Percentiles rank a stretch among this genome's conserved stretches.
These are phyloP conservation scores for Odontesthes bonariensis DNA, from an alignment of 2,113 vertebrate species.

Conservation along the genomic window DNA sequence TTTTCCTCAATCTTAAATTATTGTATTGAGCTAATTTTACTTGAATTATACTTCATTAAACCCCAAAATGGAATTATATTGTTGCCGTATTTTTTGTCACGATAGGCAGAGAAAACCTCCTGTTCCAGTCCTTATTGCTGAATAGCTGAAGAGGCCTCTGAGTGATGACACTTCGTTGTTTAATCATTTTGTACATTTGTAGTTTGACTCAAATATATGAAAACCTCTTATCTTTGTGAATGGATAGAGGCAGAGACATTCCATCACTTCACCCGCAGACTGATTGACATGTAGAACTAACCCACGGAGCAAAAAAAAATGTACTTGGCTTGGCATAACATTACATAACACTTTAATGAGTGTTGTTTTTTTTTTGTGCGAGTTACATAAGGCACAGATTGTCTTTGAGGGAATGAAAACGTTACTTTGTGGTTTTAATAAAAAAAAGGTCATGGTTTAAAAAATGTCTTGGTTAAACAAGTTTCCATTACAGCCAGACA, in stretches of 20 bases:
- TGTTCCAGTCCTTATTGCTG: too few species aligned
- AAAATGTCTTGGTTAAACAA: constrained; percentile 40
- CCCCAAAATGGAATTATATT: too few species aligned
- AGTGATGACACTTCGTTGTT: too few species aligned
- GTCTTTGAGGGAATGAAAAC: constrained; percentile 54
- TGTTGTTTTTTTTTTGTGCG: background rate
- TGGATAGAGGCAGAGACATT: constrained; percentile 14
- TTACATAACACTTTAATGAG: constrained; percentile 61
- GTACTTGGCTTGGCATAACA: constrained; percentile 46
- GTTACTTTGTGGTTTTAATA: constrained; percentile 61
- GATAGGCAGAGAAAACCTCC: too few species aligned
- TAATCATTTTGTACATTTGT: background rate
- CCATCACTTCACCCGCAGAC: constrained; percentile 27
- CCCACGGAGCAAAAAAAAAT: constrained; percentile 28
- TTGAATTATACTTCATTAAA: too few species aligned
- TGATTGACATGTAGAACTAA: constrained; percentile 14
- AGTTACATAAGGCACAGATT: constrained; percentile 59
- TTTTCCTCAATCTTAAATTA: too few species aligned
- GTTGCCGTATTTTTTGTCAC: too few species aligned
- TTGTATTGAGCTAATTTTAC: too few species aligned
- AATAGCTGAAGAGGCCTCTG: too few species aligned
- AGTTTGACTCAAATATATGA: background rate
- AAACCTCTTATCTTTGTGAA: constrained; percentile 14
- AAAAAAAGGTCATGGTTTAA: constrained; percentile 50
- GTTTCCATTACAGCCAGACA: constrained; percentile 68